A percentile compares a stretch with the other conserved stretches of the same genome.
These are phyloP conservation scores for Eucera pruinosa DNA, from an alignment of 2,888 invertebrate genomes.

Conservation along the genomic window DNA sequence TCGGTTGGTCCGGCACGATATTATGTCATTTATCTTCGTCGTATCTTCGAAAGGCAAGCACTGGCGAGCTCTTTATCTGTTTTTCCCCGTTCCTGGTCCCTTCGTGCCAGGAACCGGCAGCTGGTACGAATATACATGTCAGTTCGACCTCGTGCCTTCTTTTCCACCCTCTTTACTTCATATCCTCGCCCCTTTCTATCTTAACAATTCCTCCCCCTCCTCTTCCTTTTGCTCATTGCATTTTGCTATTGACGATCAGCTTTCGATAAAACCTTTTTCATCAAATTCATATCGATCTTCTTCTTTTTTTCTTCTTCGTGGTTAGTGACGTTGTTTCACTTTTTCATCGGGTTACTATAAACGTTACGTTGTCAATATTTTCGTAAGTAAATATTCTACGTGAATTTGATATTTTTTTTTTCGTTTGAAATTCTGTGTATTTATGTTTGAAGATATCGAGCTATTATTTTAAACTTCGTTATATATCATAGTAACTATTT, in stretches of 20 bases:
- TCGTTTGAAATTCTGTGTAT: no score
- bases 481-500: no score
- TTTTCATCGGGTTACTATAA: constrained; percentile 13
- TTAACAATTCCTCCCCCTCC: constrained; percentile 16
- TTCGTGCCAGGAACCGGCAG: constrained; percentile 55
- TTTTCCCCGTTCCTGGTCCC: constrained; percentile 63
- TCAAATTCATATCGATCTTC: constrained; percentile 17
- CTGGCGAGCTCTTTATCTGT: constrained; percentile 66
- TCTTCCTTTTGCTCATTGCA: constrained; percentile 24
- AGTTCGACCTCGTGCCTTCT: constrained; percentile 47
- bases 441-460: no score
- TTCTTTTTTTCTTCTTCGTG: neutral
- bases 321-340: constrained; percentile 25
- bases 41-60: constrained; percentile 57
- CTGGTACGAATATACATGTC: constrained; percentile 67
- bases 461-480: no score
- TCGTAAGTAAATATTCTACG: no score
- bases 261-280: constrained; percentile 56
- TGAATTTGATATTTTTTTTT: no score
- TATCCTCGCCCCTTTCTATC: constrained; percentile 1
- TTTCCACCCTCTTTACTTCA: constrained; percentile 27
- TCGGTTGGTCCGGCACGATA: constrained; percentile 79
- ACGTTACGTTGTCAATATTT: no score
- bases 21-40: constrained; percentile 83
- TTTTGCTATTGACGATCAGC: constrained; percentile 47